Evolutionary conservation across 2,888 invertebrate species (phyloP).

Genomic region (Dolichopus griseipennis): DNA sequence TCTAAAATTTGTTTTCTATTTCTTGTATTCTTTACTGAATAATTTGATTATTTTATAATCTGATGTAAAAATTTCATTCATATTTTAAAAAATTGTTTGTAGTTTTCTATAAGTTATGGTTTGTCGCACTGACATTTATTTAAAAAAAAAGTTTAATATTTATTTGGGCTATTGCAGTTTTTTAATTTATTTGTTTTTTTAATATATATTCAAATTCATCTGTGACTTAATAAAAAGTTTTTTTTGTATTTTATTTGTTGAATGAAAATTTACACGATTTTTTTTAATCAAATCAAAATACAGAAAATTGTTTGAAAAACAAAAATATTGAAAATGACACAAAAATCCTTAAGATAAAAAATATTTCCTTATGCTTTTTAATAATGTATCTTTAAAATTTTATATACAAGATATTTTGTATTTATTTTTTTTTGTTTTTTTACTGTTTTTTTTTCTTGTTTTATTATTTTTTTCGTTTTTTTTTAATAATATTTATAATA

Average conservation of each 20-base stretch:
- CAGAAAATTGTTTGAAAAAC: neutral
- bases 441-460: too few species aligned
- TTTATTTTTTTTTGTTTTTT: too few species aligned
- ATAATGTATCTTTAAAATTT: neutral
- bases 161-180: slow-evolving; percentile 11
- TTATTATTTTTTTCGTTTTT: slow-evolving; percentile 15
- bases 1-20: neutral
- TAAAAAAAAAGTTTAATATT: neutral
- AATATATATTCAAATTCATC: neutral
- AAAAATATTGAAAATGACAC: too few species aligned
- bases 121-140: slow-evolving; percentile 1
- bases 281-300: neutral
- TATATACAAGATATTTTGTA: neutral
- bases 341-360: too few species aligned
- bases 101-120: neutral
- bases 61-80: neutral
- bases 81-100: neutral
- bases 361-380: neutral
- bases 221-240: neutral
- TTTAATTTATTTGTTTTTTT: neutral
- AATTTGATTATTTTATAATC: too few species aligned
- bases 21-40: neutral
- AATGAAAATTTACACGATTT: neutral
- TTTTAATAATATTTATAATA: slow-evolving; percentile 27
- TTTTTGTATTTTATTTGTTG: slow-evolving; percentile 13